Evolutionary conservation across 1,140 invertebrate genomes (phyloP), one percentile per base, ranked within the genome.

Genomic region (Polypedilum vanderplanki): DNA sequence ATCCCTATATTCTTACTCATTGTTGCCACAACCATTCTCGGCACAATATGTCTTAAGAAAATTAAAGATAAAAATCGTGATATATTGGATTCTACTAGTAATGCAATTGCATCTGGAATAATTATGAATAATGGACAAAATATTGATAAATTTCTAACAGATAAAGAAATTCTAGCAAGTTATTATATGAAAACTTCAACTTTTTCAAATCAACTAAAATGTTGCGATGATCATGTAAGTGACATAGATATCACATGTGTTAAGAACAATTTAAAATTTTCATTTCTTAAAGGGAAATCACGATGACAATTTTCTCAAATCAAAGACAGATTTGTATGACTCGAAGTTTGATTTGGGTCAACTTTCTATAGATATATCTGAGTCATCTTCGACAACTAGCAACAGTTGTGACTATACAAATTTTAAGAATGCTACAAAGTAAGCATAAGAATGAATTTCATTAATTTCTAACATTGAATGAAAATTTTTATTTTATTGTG

Each of bases 1-100:
- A 82, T 89, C 17, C 90, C 90, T 20, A 86, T 88, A 0, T 89
- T 87, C 77, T 80, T 87, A 24, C 80, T 91, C 15, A 90, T 91
- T 67, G 78, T 90, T 70, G 84, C 88, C 75, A 88, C 85, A 74
- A 87, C 87, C 3, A 80, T 83, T 3, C 80, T 85, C 5, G 83
- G 84, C 3, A 84, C 85, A 22, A 78, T 85, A 1, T 73, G 73
- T 41, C 15, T 76, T 0, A 40, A 57, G 18, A 7, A 65, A 10
- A 74, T 76, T 15, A 74, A 57, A 17, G 20, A 57, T 10, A 76
- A 76, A 57, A 74, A 76, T 22, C 74, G 75, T n/a, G 74, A 76
- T 73, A 74, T 76, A 2, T 74, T 76, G 3, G 65, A 70, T 18
- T 70, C 65, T 10, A 57, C 46, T n/a, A 22, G 65, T 5, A 18